Conservation (phyloP, 1,140 invertebrate species). For the Drosophila arawakana region DNA sequence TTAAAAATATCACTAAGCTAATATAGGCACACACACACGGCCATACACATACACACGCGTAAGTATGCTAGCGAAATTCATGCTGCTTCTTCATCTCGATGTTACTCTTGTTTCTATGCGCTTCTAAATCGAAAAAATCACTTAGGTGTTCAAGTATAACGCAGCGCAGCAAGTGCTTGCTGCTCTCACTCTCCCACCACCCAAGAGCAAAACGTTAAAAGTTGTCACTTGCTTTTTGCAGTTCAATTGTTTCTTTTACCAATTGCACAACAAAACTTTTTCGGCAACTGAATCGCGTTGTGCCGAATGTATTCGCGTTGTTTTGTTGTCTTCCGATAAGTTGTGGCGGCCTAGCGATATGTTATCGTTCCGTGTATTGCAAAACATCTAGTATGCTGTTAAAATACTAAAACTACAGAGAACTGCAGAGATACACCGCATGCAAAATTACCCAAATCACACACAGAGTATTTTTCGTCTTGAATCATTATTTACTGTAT, state of each 20-base stretch:
- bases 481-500: too few species aligned
- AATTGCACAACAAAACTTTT: conserved; percentile 67
- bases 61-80: conserved; percentile 13
- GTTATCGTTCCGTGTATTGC: not conserved
- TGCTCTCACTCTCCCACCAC: conserved; percentile 2
- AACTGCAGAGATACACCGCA: too few species aligned
- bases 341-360: not conserved
- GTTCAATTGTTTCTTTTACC: conserved; percentile 41
- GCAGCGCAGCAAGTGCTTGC: not conserved
- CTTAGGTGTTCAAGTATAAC: conserved; percentile 8
- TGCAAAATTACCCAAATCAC: too few species aligned
- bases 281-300: conserved; percentile 25
- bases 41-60: conserved; percentile 2
- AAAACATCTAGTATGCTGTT: not conserved
- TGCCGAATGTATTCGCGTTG: conserved; percentile 31
- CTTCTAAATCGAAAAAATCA: conserved; percentile 10
- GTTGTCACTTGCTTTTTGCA: conserved; percentile 36
- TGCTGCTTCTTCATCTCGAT: conserved; percentile 43
- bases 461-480: too few species aligned
- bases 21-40: conserved; percentile 27
- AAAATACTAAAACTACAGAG: conserved; percentile 7
- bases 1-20: conserved; percentile 56
- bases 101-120: conserved; percentile 31
- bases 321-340: not conserved
- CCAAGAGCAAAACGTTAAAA: conserved; percentile 28